Evolutionary conservation across 2,888 invertebrate genomes (phyloP).

Genomic region (Lasioglossum vierecki): DNA sequence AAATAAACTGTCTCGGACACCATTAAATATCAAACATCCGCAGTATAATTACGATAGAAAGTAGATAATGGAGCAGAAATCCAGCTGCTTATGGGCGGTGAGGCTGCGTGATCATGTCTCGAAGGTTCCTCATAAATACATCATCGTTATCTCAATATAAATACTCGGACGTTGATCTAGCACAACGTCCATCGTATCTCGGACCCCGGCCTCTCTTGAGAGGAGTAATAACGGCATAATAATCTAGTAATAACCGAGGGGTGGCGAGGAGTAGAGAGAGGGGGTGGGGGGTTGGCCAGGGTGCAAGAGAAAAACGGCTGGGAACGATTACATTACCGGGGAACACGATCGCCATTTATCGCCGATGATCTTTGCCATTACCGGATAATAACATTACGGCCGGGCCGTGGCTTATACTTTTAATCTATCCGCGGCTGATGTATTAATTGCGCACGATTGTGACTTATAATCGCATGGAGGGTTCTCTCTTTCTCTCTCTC

Average conservation of each 20-base stretch:
- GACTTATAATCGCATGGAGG: slow-evolving; percentile 27
- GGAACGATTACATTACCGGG: slow-evolving; percentile 14
- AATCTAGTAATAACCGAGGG: slow-evolving; percentile 13
- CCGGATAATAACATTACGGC: slow-evolving; percentile 26
- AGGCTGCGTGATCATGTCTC: background rate
- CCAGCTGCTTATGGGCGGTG: background rate
- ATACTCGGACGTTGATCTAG: slow-evolving; percentile 18
- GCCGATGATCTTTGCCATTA: slow-evolving; percentile 46
- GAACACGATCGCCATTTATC: slow-evolving; percentile 39
- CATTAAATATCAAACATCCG: background rate
- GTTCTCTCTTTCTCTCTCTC: background rate
- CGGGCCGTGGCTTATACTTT: slow-evolving; percentile 4
- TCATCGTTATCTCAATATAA: slow-evolving; percentile 9
- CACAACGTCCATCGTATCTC: slow-evolving; percentile 2
- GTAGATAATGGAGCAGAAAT: background rate
- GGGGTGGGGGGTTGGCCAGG: background rate
- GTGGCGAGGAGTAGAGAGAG: background rate
- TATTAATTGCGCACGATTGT: slow-evolving; percentile 52
- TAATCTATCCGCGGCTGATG: slow-evolving; percentile 38
- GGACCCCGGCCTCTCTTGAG: background rate
- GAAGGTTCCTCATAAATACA: slow-evolving; percentile 6
- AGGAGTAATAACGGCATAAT: slow-evolving; percentile 11
- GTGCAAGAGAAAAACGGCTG: background rate
- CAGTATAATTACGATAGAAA: slow-evolving; percentile 2
- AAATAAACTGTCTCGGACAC: background rate